A percentile compares a stretch with the other conserved stretches of the same genome.
Evolutionary conservation across 2,113 vertebrate species (phyloP).

Genomic region (Macrotis lagotis): DNA sequence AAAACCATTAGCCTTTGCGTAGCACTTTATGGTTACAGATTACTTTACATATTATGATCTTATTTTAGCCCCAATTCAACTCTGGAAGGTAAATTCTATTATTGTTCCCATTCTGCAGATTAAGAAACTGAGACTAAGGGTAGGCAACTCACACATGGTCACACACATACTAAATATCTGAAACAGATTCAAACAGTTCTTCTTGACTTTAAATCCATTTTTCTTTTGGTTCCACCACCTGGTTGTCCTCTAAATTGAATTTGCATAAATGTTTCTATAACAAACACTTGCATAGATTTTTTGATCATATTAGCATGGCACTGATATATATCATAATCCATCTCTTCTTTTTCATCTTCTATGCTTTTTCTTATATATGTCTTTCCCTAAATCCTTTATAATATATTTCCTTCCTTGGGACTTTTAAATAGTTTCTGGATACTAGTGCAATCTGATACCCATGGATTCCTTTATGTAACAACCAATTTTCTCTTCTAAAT

Average conservation of each 20-base stretch:
- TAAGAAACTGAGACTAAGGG: neutral
- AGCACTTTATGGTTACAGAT: neutral
- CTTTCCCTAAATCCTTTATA: neutral
- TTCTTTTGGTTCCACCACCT: neutral
- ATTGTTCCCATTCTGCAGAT: no score
- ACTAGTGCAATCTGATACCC: neutral
- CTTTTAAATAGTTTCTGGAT: neutral
- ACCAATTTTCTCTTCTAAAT: neutral
- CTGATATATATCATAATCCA: neutral
- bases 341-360: neutral
- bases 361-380: neutral
- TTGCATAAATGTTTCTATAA: neutral
- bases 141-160: neutral
- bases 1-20: neutral
- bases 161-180: neutral
- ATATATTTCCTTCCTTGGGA: neutral
- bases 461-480: neutral
- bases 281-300: neutral
- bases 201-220: neutral
- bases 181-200: neutral
- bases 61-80: neutral
- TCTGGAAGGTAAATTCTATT: neutral
- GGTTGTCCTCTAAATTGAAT: neutral
- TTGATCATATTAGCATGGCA: neutral
- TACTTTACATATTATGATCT: neutral